Base-by-base conservation (phyloP, 2,113 vertebrate genomes). In the Serinus canaria region DNA sequence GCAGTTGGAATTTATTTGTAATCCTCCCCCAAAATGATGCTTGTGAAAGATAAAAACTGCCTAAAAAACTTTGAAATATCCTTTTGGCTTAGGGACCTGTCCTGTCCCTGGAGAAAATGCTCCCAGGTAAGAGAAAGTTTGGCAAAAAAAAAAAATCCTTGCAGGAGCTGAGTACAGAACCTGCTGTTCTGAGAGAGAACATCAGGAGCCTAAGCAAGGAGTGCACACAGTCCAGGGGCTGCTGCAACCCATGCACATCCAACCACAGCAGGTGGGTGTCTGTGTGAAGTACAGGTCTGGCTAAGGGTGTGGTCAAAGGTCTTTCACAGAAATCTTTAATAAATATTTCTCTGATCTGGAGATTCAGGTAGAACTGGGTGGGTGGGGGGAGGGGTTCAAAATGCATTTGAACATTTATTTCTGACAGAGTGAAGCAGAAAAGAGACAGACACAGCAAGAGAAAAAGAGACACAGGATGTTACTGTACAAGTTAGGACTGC, bases 311-410 rank as follows among this genome's bases (percentile, higher is more conserved):
- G 39, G 58, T 9, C 4, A 2, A 31, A 69, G 16, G 23, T 58
- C 47, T 50, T 67, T 67, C 58, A 60, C 15, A 60, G 37, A 82
- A 15, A 15, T n/a, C 35, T 91, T 72, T 62, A 67, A 49, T 23
- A 75, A 89, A 60, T 33, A 70, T 24, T 52, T 53, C 22, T 82
- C 41, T 87, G 49, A n/a, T 53, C 49, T 67, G 20, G 35, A 17
- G 25, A 46, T 15, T 41, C 35, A 30, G 28, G 68, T 44, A 86
- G 75, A 79, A 73, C 6, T 56, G 3, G 2, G 8, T 37, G 3
- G 3, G 15, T 3, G 8, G 14, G 5, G 3, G 15, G 3, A 8
- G 15, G 5, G 13, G 5, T 53, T 62, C 41, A 43, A 43, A 49
- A 1, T 74, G 33, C 33, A 63, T 43, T 76, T 21, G 31, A 76